Base-by-base conservation (phyloP, 2,797 vertebrate genomes). In the Tokudaia tokunoshimensis region DNA sequence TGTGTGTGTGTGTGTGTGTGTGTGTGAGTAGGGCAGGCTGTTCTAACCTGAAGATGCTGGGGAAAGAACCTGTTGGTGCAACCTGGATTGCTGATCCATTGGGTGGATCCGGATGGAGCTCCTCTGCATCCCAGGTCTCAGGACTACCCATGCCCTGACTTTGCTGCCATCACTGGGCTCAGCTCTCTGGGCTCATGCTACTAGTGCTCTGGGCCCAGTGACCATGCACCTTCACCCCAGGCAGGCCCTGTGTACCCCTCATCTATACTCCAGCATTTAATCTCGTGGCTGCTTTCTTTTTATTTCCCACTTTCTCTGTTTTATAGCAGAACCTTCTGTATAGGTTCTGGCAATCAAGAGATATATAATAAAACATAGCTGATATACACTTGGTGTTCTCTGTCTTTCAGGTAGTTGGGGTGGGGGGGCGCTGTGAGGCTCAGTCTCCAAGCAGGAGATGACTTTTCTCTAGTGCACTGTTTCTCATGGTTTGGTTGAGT, bases 341-440 rank as follows among this genome's bases (percentile, higher is more conserved):
- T 47, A 81, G 70, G 92, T 65, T 78, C 93, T 94, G 89, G 22
- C 80, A 15, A 61, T 67, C 15, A 93, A 86, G 47, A 85, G 26
- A 87, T 15, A 4, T 44, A 90, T 74, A 96, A 97, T 95, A 96
- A 96, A 96, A 41, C 6, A 9, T 10, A 50, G 57, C 47, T 82
- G 57, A n/a, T 52, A 9, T 52, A 19, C 15, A 41, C 52, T 47
- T 24, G 65, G 37, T 26, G 31, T 86, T 82, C 78, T 41, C 2
- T 29, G 4, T 96, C 75, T 82, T 89, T 92, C 75, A 37, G 19
- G n/a, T 63, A 5, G 15, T 19, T 70, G 63, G 83, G 50, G 50
- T 10, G 75, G 63, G 79, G 41, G 67, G 61, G 37, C 2, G 31
- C 37, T 4, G 6, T n/a, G 17, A 94, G 57, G 34, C 81, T 75